Base-by-base conservation (phyloP, 2,797 vertebrate genomes). In the Neosilurus mollespiculum region DNA sequence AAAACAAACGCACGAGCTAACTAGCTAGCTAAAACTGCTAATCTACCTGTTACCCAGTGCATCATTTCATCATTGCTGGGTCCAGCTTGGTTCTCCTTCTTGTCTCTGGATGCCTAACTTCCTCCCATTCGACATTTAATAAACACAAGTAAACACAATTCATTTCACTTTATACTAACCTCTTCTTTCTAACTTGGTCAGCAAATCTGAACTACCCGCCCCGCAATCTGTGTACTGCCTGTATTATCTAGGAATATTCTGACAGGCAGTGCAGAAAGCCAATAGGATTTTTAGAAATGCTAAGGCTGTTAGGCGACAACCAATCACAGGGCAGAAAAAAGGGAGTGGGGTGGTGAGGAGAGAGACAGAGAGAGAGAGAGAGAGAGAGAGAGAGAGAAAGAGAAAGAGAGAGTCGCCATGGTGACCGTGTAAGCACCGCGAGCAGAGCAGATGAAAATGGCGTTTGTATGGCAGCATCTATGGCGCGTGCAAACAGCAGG, bases 31-130 rank as follows among this genome's bases (percentile, higher is more conserved):
- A 26, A 20, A n/a, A 69, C 53, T 66, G 76, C 64, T 80, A n/a
- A 65, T 81, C 80, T 85, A 89, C 88, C 87, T 88, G 85, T 84
- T 75, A 85, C 78, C 83, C 66, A 51, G 86, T 67, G 83, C 76
- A 85, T 85, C 85, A 81, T 65, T 79, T 81, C 85, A 61, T 69
- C 86, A 24, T 58, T 51, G 54, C 77, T 37, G 51, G 49, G 53
- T 64, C 59, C 34, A 20, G 18, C 67, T 66, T 76, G 75, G 54
- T 37, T 82, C 76, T 78, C n/a, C 67, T 65, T 81, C 72, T 62
- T 49, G 30, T 65, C 22, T 43, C 51, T 56, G 51, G n/a, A 10
- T 18, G 71, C 56, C 18, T 34, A 26, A 18, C 20, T 77, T 73
- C n/a, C 11, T 67, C 64, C 34, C 51, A 26, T 58, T 43, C 66